Evolutionary conservation across 2,888 invertebrate species (phyloP), one percentile per base, ranked within the genome.

Genomic region (Timema podura): DNA sequence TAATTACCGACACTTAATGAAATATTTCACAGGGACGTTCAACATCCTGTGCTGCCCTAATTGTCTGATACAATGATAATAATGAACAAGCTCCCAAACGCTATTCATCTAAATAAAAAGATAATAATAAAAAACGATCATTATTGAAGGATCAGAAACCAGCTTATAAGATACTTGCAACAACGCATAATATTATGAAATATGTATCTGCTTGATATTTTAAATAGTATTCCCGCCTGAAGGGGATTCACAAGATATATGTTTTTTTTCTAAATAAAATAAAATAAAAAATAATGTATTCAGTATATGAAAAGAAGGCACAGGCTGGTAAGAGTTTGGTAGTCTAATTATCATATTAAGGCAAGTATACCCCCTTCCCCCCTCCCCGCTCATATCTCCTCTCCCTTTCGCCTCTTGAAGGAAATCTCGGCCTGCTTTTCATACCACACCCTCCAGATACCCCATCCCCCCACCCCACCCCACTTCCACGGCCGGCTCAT

Each of bases 341-440:
- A 61, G 61, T 30, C 59, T 69, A 69, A 69, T 69, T 69, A 69
- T 69, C 69, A 69, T 69, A 69, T 69, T 69, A 69, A 69, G 69
- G 57, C 59, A 68, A 64, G 59, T 64, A 48, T 46, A 54, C 46
- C 45, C n/a, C n/a, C 47, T n/a, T 15, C 46, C 64, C 68, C 48
- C 64, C 49, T 16, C 16, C 9, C 65, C 65, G 47, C 49, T 54
- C 61, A 13, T 9, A 15, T 44, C 68, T 45, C 49, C 64, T 44
- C 16, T 66, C 48, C 54, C 44, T 16, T 15, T 57, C n/a, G 11
- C 16, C 48, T 64, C 47, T 64, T 16, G 47, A 59, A 10, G 44
- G 13, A n/a, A 10, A n/a, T 48, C 44, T 44, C 16, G 15, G 54
- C 68, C 46, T 48, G 48, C 68, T 68, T 54, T 16, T 54, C 11